Evolutionary conservation across 2,113 vertebrate genomes (phyloP), one percentile per base, ranked within the genome.

Genomic region (Drymodes brunneopygia): DNA sequence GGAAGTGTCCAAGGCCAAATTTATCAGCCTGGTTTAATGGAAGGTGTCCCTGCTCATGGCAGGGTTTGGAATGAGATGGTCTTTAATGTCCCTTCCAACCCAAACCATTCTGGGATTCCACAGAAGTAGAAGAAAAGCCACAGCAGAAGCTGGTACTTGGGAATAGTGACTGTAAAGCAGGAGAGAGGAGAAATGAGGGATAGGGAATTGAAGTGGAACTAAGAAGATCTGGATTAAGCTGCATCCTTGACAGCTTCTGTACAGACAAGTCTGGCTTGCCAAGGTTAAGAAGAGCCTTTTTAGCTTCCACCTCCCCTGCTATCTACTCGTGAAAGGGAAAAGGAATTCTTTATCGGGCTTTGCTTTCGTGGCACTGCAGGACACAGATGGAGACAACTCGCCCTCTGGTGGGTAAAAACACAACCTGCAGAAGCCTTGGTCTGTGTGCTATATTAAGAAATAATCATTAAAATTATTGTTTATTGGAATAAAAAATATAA

Each of bases 351-450:
- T 48, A 66, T 35, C 15, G 6, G 47, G 56, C 72, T 88, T 19
- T 60, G 91, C 67, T 54, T 86, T 88, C 17, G 4, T 86, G 86
- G 80, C 86, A 44, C 48, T 10, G 40, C 25, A 45, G 18, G 61
- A 61, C 25, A 36, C 23, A 7, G 38, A 77, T 42, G 88, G 94
- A 74, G 72, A 28, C 53, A 93, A 61, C 61, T 90, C 94, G 96
- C 96, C 96, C 95, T 88, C 96, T 97, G 90, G 38, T 90, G 96
- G 96, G 45, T 57, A 22, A 88, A 88, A 62, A 3, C 58, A 29
- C 13, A 38, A 48, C 27, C 3, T 64, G 35, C 10, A 5, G 53
- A 57, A 85, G n/a, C 56, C 56, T 71, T 24, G 44, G 15, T 38
- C 35, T 33, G 29, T 2, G 1, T 20, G 17, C 27, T 54, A 2